Evolutionary conservation across 37 sponge, comb jelly and placozoan genomes (phyloP).

Genomic region (Oopsacas minuta): DNA sequence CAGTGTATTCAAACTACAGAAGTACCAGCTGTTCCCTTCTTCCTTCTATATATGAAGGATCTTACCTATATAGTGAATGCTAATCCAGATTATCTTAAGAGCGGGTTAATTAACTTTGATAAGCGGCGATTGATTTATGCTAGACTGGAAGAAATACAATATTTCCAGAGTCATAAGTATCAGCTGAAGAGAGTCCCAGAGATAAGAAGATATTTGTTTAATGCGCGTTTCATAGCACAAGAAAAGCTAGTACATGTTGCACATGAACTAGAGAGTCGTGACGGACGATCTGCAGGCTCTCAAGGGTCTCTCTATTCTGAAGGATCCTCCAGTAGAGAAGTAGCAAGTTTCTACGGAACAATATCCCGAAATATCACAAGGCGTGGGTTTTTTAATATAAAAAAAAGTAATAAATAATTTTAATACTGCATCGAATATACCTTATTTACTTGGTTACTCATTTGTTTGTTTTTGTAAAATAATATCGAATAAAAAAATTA

Average conservation of each 20-base stretch:
- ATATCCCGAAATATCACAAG: neutral
- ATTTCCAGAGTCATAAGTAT: constrained; percentile 15
- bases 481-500: too few relatives aligned
- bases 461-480: neutral
- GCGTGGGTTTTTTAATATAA: neutral
- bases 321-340: neutral
- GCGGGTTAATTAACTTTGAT: constrained; percentile 77
- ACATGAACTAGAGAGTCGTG: neutral
- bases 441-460: neutral
- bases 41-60: constrained; percentile 72
- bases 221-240: neutral
- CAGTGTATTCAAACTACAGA: constrained; percentile 35
- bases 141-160: constrained; percentile 25
- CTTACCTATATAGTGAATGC: constrained; percentile 67
- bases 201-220: constrained; percentile 6
- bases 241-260: neutral
- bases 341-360: neutral
- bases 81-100: constrained; percentile 75
- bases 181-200: neutral
- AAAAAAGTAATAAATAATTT: neutral
- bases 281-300: neutral
- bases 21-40: constrained; percentile 60
- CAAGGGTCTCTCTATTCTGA: constrained; percentile 4
- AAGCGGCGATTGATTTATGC: constrained; percentile 73
- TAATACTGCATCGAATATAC: neutral